Conservation (phyloP, 2,888 invertebrate genomes). For the Amphipyra berbera region DNA sequence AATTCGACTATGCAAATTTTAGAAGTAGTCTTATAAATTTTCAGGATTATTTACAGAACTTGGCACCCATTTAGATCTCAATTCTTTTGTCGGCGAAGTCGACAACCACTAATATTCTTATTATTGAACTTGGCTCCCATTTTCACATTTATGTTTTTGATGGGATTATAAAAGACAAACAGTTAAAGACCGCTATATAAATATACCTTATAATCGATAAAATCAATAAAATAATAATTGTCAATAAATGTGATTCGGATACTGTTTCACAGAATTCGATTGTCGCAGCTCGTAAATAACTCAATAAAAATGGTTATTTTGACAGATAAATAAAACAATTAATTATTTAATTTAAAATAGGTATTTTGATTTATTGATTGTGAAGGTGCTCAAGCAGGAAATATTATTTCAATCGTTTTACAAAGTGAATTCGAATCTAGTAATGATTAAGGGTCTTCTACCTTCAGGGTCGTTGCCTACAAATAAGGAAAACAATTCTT, state of each 20-base stretch:
- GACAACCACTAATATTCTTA: too few relatives aligned
- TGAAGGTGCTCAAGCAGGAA: slow-evolving; percentile 55
- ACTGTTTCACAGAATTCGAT: slow-evolving; percentile 21
- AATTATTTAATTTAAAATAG: slow-evolving; percentile 31
- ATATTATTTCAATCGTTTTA: slow-evolving; percentile 44
- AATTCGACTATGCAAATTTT: too few relatives aligned
- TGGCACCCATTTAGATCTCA: too few relatives aligned
- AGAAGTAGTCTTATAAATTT: too few relatives aligned
- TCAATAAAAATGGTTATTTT: slow-evolving; percentile 36
- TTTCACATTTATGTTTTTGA: too few relatives aligned
- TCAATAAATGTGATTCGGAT: slow-evolving; percentile 3
- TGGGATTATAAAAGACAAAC: too few relatives aligned
- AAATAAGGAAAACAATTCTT: slow-evolving; percentile 80
- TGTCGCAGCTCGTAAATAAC: slow-evolving; percentile 42
- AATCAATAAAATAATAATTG: too few relatives aligned
- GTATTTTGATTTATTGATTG: slow-evolving; percentile 52
- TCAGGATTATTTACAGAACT: too few relatives aligned
- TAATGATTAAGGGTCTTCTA: slow-evolving; percentile 70
- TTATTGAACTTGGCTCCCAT: too few relatives aligned
- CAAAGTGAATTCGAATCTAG: slow-evolving; percentile 61
- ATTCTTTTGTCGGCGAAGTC: too few relatives aligned
- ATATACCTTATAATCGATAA: too few relatives aligned
- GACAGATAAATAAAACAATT: slow-evolving; percentile 47
- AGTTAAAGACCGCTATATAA: too few relatives aligned
- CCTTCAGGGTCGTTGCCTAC: slow-evolving; percentile 73